A percentile compares a stretch with the other conserved stretches of the same genome.
Evolutionary conservation across 1,140 invertebrate species (phyloP).

Genomic region (Papilio xuthus): DNA sequence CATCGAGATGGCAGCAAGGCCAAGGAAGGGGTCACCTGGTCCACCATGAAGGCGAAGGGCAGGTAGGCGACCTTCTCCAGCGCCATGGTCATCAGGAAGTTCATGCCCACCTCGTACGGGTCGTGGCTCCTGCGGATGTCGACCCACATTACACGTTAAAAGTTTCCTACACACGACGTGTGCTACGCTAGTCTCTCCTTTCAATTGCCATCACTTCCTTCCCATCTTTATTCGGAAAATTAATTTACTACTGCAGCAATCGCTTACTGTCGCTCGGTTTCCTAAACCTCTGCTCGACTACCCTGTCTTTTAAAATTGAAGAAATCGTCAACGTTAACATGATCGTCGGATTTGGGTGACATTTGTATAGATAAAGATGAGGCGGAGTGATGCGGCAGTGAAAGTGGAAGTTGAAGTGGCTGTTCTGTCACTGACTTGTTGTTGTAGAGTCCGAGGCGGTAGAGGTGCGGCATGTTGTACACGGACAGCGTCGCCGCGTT

Average conservation of each 20-base stretch:
- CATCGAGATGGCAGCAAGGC: too few relatives aligned
- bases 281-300: too few relatives aligned
- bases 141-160: background rate
- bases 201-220: background rate
- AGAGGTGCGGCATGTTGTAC: slow-evolving; percentile 87
- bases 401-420: too few relatives aligned
- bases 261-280: too few relatives aligned
- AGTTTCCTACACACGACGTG: too few relatives aligned
- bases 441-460: slow-evolving; percentile 87
- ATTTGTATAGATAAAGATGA: too few relatives aligned
- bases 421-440: slow-evolving; percentile 80
- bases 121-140: slow-evolving; percentile 79
- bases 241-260: too few relatives aligned
- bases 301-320: too few relatives aligned
- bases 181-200: too few relatives aligned
- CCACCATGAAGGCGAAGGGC: slow-evolving; percentile 89
- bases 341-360: too few relatives aligned
- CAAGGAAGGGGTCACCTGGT: slow-evolving; percentile 82
- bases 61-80: slow-evolving; percentile 91
- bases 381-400: too few relatives aligned
- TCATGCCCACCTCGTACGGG: slow-evolving; percentile 87
- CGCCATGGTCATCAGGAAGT: slow-evolving; percentile 91
- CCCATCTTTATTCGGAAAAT: background rate
- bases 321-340: too few relatives aligned
- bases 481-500: slow-evolving; percentile 91